These are phyloP conservation scores for Todus mexicanus DNA, from an alignment of 2,797 vertebrate species.

Conservation along the genomic window DNA sequence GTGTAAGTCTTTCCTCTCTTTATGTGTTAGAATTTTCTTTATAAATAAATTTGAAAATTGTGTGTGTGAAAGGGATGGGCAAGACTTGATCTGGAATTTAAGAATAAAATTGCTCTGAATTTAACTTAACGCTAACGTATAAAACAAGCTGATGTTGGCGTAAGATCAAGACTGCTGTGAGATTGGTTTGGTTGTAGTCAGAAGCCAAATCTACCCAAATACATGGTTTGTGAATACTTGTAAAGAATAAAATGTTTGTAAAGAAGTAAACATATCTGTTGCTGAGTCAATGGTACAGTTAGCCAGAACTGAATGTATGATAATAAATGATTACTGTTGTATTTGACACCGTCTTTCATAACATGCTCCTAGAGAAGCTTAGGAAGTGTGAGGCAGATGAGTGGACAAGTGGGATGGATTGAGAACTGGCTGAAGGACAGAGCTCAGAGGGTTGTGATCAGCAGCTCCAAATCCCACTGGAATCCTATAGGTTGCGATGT, in stretches of 20 bases:
- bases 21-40: neutral
- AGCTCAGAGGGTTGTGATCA: too few species aligned
- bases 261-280: neutral
- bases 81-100: neutral
- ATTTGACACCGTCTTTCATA: neutral
- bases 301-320: neutral
- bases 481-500: neutral
- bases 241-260: neutral
- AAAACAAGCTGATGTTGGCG: neutral
- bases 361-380: neutral
- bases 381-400: neutral
- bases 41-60: neutral
- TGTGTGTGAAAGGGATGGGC: neutral
- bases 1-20: conserved; percentile 79
- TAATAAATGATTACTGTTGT: neutral
- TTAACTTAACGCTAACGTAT: neutral
- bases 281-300: neutral
- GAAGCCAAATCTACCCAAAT: neutral
- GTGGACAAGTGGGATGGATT: neutral
- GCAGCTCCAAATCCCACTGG: too few species aligned
- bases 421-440: too few species aligned
- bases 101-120: neutral
- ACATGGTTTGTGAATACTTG: neutral
- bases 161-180: neutral
- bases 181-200: neutral